Evolutionary conservation across 2,888 invertebrate species (phyloP), one percentile per base, ranked within the genome.

Genomic region (Cephus spinipes): DNA sequence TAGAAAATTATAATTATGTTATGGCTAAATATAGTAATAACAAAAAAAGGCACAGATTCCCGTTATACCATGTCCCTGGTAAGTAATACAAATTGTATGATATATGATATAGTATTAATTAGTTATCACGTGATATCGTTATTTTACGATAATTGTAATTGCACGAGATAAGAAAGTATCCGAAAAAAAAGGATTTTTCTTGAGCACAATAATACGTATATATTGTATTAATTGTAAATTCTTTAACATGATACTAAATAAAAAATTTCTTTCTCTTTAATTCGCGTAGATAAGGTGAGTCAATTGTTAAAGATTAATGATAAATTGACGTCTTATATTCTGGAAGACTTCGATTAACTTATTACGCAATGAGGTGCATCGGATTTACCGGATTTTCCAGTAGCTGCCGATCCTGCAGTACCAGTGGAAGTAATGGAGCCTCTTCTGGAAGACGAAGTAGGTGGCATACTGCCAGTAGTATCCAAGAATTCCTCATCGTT

Each of bases 401-500:
- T 81, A 76, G 30, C 80, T 79, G 36, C 74, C 34, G 73, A 75
- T 75, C 76, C 75, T 81, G 82, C 81, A 1, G 85, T 84, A 35
- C 87, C 89, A 69, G 77, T 85, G 6, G 90, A 90, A 11, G 87
- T 87, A 9, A 90, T 77, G 4, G 91, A 91, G 76, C 83, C 87
- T 75, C 88, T 87, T 34, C 86, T 80, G 15, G 83, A 81, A 23
- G 84, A 83, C 11, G 84, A 77, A n/a, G 76, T 73, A 2, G 81
- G 80, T 15, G 77, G 68, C 87, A 90, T 87, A 73, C 83, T 90
- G 11, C 87, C 80, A 15, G 91, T 91, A 4, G 91, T 91, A 71
- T 91, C 91, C 75, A 91, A 83, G 79, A 88, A 91, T 79, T 90
- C 91, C 11, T 91, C 91, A 69, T 91, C 90, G 55, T 90, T 89